These are phyloP conservation scores for Phortica variegata DNA, from an alignment of 1,140 invertebrate species.

Conservation along the genomic window DNA sequence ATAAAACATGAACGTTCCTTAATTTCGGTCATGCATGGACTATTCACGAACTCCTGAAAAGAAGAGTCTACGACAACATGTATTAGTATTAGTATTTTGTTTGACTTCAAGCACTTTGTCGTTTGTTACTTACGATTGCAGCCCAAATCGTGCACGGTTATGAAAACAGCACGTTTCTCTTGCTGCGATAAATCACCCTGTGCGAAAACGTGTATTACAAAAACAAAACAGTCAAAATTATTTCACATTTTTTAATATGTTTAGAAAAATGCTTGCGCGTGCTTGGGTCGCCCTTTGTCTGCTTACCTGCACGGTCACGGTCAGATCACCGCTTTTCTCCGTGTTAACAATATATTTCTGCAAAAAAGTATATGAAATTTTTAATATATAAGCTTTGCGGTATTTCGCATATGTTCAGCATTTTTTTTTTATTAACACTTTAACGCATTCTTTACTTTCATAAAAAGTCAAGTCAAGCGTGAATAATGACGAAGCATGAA, in stretches of 20 bases:
- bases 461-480: constrained; percentile 38
- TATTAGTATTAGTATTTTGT: background rate
- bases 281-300: background rate
- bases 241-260: background rate
- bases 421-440: constrained; percentile 10
- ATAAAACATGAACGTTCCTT: constrained; percentile 84
- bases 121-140: constrained; percentile 76
- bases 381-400: constrained; percentile 16
- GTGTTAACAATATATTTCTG: constrained; percentile 72
- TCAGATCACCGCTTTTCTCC: constrained; percentile 68
- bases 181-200: constrained; percentile 78
- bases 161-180: constrained; percentile 77
- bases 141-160: constrained; percentile 88
- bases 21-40: constrained; percentile 80
- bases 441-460: constrained; percentile 14
- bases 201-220: background rate
- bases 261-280: background rate
- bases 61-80: constrained; percentile 70
- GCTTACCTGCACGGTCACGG: constrained; percentile 69
- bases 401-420: constrained; percentile 1
- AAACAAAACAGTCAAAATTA: background rate
- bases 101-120: background rate
- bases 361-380: constrained; percentile 28
- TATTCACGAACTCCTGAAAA: constrained; percentile 75
- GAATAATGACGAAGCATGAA: constrained; percentile 44